Percentiles rank a stretch among this genome's conserved stretches.
These are phyloP conservation scores for Tokudaia muenninki DNA, from an alignment of 2,797 vertebrate species.

Conservation along the genomic window DNA sequence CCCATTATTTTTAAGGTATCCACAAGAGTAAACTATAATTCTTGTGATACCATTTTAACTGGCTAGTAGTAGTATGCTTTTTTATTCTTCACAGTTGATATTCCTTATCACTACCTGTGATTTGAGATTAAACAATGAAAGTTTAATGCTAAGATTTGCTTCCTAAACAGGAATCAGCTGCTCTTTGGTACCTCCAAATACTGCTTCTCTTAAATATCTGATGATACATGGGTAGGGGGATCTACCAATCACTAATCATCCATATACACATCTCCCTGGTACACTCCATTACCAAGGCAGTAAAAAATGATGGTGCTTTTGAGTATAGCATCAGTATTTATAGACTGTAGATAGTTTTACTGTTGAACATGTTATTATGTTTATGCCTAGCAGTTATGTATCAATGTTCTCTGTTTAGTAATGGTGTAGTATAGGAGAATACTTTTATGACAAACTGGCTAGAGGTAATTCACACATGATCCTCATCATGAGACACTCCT, in stretches of 20 bases:
- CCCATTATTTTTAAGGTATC: not conserved
- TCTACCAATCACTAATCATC: conserved; percentile 72
- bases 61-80: not conserved
- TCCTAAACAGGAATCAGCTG: conserved; percentile 61
- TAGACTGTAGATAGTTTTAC: conserved; percentile 85
- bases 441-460: conserved; percentile 74
- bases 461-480: conserved; percentile 76
- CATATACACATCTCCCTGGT: conserved; percentile 74
- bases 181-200: conserved; percentile 63
- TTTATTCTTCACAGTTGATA: conserved; percentile 39
- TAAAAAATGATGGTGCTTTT: conserved; percentile 82
- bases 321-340: conserved; percentile 82
- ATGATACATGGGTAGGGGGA: conserved; percentile 49
- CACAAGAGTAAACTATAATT: conserved; percentile 49
- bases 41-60: not conserved
- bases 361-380: conserved; percentile 83
- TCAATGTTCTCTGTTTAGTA: conserved; percentile 79
- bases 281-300: conserved; percentile 77
- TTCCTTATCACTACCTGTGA: conserved; percentile 31
- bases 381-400: conserved; percentile 83
- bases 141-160: conserved; percentile 27
- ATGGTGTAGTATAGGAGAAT: conserved; percentile 81
- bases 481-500: conserved; percentile 77
- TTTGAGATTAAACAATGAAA: conserved; percentile 63
- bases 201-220: conserved; percentile 71